Conservation (phyloP, 2,113 vertebrate genomes). For the Percina caprodes region DNA sequence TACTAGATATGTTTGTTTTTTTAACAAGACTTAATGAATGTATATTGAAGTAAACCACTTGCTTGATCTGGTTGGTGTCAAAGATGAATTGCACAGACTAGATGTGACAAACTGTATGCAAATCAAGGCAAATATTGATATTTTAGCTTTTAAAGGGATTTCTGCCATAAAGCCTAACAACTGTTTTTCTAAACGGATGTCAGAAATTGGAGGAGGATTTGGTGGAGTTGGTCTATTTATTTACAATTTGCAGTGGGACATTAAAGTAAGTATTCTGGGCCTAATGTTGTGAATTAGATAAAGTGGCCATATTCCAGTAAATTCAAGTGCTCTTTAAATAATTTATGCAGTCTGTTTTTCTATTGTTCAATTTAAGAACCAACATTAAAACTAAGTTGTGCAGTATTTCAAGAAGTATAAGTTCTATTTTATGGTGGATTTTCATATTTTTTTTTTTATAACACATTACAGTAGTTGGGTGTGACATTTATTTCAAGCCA, state of each 20-base stretch:
- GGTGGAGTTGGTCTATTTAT: slow-evolving; percentile 11
- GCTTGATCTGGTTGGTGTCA: slow-evolving; percentile 8
- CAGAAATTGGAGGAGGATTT: slow-evolving; percentile 1
- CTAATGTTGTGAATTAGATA: neutral
- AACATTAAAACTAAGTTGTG: neutral
- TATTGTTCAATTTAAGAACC: neutral
- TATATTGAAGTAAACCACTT: neutral
- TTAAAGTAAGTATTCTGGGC: neutral
- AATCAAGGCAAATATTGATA: slow-evolving; percentile 29
- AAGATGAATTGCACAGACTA: slow-evolving; percentile 4
- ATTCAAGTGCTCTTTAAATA: slow-evolving; percentile 28
- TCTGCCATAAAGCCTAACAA: neutral
- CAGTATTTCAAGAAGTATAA: neutral
- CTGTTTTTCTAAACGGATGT: neutral
- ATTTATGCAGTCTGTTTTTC: neutral
- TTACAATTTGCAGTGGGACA: slow-evolving; percentile 8
- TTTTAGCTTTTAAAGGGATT: slow-evolving; percentile 4
- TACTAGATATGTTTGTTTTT: neutral
- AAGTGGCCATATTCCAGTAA: slow-evolving; percentile 17
- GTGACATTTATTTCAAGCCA: neutral
- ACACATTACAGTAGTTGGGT: neutral
- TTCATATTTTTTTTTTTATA: neutral
- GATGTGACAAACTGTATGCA: slow-evolving; percentile 5
- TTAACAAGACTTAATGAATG: neutral
- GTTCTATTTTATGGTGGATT: neutral